phyloP scores from a whole-genome alignment of 2,888 invertebrate genomes.

The Galeruca laticollis region DNA sequence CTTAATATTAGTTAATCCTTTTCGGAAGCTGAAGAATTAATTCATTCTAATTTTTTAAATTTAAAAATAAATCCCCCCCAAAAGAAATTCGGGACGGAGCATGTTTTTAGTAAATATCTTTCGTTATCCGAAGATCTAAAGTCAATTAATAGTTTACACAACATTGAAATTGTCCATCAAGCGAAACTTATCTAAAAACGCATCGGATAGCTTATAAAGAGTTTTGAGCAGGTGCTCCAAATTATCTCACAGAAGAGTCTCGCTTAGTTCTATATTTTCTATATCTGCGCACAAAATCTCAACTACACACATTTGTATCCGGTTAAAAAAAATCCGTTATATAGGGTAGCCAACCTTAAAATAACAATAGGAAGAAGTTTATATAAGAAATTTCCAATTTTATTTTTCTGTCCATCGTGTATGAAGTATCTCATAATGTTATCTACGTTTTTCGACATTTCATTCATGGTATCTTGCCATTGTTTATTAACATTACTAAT shows the following conservation, averaged over 20 bases:
- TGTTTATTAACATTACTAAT: conserved; percentile 46
- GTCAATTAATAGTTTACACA: conserved; percentile 23
- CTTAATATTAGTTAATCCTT: too few species aligned
- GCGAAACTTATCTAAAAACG: conserved; percentile 42
- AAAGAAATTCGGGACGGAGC: too few species aligned
- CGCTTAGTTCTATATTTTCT: conserved; percentile 36
- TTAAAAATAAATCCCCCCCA: too few species aligned
- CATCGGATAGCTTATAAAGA: conserved; percentile 36
- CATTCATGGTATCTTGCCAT: conserved; percentile 47
- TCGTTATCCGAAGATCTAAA: conserved; percentile 13
- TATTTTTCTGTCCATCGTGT: neutral
- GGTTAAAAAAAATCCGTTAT: conserved; percentile 42
- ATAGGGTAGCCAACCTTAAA: neutral
- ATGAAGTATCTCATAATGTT: conserved; percentile 44
- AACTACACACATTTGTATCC: conserved; percentile 46
- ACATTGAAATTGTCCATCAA: conserved; percentile 36
- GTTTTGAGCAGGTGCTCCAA: conserved; percentile 44
- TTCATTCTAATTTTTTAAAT: too few species aligned
- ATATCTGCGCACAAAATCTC: conserved; percentile 38
- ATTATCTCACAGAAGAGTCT: conserved; percentile 40
- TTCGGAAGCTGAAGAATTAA: too few species aligned
- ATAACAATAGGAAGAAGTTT: neutral
- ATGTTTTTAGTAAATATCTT: too few species aligned
- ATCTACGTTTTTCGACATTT: conserved; percentile 40
- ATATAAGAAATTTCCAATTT: neutral